Base-by-base conservation (phyloP, 1,140 invertebrate genomes). In the Odontomachus brunneus region DNA sequence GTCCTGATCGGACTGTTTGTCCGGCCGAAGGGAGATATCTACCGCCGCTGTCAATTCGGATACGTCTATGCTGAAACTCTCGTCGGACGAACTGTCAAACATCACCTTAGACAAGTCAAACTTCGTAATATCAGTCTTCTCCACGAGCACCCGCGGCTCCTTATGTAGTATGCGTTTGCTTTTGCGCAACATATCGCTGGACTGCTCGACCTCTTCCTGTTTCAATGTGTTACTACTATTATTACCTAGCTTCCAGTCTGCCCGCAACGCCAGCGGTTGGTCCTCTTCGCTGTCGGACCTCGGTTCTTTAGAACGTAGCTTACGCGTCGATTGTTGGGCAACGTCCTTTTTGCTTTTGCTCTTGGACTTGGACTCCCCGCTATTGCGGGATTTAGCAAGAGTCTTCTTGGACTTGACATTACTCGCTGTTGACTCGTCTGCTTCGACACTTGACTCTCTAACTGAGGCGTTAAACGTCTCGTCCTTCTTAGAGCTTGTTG, bases 81-180 rank as follows among this genome's bases (percentile, higher is more conserved):
- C 93, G 38, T 94, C 93, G 0, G 93, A 94, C 0, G 93, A 94
- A 49, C 90, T 92, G 26, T 94, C 92, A 17, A 92, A 93, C 69
- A 91, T 90, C 0, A 72, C 55, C 67, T 90, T 92, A 0, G 85
- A 80, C 9, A 74, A 78, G 3, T 93, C 91, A 9, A 92, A 66
- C 26, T 91, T 93, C 0, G 87, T 78, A 1, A 91, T 17, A 26
- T 93, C 90, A 0, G 90, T 65, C 26, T 92, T 92, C 12, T 92
- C 88, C 3, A 93, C 84, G 0, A 92, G 14, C n/a, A 91, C 87
- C 12, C 90, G 83, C 4, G 92, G 88, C 38, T 92, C 90, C 29
- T 90, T 91, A n/a, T 44, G 29, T 59, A 84, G 22, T 0, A 90
- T 55, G 9, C 81, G 71, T 48, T 89, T 89, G 33, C 89, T 84